Evolutionary conservation across 2,888 invertebrate species (phyloP), one percentile per base, ranked within the genome.

Genomic region (Lutraria lutraria): DNA sequence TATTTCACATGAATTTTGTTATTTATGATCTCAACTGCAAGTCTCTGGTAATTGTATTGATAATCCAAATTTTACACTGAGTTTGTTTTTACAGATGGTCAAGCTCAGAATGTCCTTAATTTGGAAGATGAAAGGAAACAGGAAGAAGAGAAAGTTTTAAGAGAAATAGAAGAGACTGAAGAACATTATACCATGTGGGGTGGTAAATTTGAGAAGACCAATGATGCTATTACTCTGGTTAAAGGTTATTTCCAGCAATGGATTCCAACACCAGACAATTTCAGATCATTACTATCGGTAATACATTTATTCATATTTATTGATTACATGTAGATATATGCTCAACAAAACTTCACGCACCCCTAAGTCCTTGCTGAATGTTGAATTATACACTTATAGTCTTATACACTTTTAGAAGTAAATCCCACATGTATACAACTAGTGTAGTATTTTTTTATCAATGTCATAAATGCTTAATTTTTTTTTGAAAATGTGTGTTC

Each of bases 161-260:
- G 89, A 34, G 92, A 90, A 54, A 90, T 90, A n/a, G 90, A 93
- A 54, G 93, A 94, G 81, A 92, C 86, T 63, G 94, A 94, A 54
- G 93, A 94, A 83, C 92, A 92, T 34, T 90, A 89, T 29, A 19
- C 16, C 12, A 76, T 76, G 76, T 92, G 91, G 86, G 93, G 90
- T 56, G 91, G 89, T 21, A 90, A 90, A 80, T 90, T 91, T 90
- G 92, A 93, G 72, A 93, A 93, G 72, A 93, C 91, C 4, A 92
- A 92, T 54, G 92, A 93, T 72, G 92, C 93, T 60, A 94, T 95
- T 92, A 95, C 94, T n/a, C 90, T 95, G n/a, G 93, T 94, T 34
- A 94, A 94, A 86, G 95, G 95, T 1, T 94, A 93, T 90, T 94
- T 95, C 87, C 94, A 95, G 53, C 95, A 95, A 85, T 95, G 95